Base-by-base conservation (phyloP, 2,888 invertebrate genomes). In the Smittia sp. region DNA sequence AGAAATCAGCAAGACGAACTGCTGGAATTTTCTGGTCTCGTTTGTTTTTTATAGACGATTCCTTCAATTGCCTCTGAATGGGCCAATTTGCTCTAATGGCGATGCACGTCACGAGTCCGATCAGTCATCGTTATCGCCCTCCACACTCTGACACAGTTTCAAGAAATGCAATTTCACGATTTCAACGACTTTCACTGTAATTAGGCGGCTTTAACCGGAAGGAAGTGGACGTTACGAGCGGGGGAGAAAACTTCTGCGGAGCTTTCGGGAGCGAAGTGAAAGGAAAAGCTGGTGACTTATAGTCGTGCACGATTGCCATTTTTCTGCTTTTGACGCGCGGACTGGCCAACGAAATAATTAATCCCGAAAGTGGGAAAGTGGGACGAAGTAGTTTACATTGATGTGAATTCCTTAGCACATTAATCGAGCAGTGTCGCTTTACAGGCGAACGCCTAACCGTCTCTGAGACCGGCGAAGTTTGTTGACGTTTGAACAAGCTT, bases 311-410 rank as follows among this genome's bases (percentile, higher is more conserved):
- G 52, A 11, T 52, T 52, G 52, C 52, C 52, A 52, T 52, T 52
- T 52, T 52, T 52, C 52, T 52, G 52, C 52, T 15, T 6, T 52
- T 52, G 7, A 6, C 52, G 15, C 52, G 52, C 22, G 9, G 58
- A 58, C 20, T 22, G 9, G 58, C 15, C 18, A 54, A 65, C 73
- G 66, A 69, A 18, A 46, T 46, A 58, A 58, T 58, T 58, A 58
- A 65, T 65, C 27, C 32, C n/a, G 32, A 65, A 63, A 63, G 63
- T n/a, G n/a, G n/a, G n/a, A n/a, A n/a, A n/a, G n/a, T 63, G 20
- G 63, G 63, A 63, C 63, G 25, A 15, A 7, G 9, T 13, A 63
- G 63, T 22, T 24, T 63, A 63, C 52, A n/a, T 52, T 52, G 7
- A 52, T 52, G 15, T 52, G 7, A 52, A 52, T 52, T n/a, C 52